Evolutionary conservation across 2,797 vertebrate species (phyloP), one percentile per base, ranked within the genome.

Genomic region (Lerista edwardsae): DNA sequence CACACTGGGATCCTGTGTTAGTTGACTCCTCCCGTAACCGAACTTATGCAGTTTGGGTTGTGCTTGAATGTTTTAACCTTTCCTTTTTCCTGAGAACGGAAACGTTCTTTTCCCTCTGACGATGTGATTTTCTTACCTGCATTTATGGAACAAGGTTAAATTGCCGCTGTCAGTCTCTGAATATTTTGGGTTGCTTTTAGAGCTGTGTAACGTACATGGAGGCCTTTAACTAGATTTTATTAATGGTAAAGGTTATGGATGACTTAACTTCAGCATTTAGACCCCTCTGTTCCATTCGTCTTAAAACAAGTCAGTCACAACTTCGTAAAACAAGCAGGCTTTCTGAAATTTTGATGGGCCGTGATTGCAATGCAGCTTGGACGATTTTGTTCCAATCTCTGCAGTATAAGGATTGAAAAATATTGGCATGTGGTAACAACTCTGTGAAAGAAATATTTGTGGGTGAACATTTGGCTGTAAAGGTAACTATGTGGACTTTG

Each of bases 1-100:
- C 36, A 73, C 31, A 84, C 87, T 47, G 64, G 31, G n/a, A 89
- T 61, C 74, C 59, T 10, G 0, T 2, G 75, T 84, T 86, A n/a
- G 29, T 77, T 74, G 74, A 47, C 74, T 84, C 1, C 3, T 69
- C 23, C 34, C 36, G 82, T 17, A 83, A 84, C 74, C 0, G 47
- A 78, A 29, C 36, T 31, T 75, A 51, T 84, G 41, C 2, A 10
- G 29, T 80, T 55, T 77, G 90, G 79, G 83, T 15, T 25, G 14
- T 6, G n/a, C 1, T 84, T 44, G 55, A 71, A 77, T 69, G 14
- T 19, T 86, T 82, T 83, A 6, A 11, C 34, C 51, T 80, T 80
- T 81, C 72, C 47, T 27, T 74, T 77, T 29, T 41, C 59, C 34
- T 34, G 75, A 84, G 68, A 15, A 65, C 61, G 83, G 78, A 85